A percentile compares a stretch with the other conserved stretches of the same genome.
Evolutionary conservation across 2,113 vertebrate species (phyloP).

Genomic region (Nestor notabilis): DNA sequence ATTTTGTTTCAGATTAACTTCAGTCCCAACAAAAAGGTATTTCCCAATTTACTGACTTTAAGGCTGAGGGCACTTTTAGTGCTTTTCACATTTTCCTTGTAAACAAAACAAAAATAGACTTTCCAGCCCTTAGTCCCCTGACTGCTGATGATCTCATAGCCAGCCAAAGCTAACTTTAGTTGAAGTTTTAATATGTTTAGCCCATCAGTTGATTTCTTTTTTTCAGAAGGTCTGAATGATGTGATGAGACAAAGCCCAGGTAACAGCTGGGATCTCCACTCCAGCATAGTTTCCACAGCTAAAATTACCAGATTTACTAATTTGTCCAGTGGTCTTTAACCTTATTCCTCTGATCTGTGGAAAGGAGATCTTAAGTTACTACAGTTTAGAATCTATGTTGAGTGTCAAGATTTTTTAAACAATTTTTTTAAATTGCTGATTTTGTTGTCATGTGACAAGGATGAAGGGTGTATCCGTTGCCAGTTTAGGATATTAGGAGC

Average conservation of each 20-base stretch:
- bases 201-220: not conserved
- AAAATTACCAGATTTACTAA: not conserved
- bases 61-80: not conserved
- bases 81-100: conserved; percentile 6
- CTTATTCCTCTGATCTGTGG: not conserved
- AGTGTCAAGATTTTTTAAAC: not conserved
- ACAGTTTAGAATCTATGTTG: not conserved
- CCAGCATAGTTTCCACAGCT: not conserved
- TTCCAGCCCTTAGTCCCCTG: not conserved
- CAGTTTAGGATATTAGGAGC: not conserved
- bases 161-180: not conserved
- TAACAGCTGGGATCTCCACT: not conserved
- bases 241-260: not conserved
- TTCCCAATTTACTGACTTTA: not conserved
- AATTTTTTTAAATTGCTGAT: not conserved
- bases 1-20: not conserved
- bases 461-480: not conserved
- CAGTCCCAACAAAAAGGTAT: not conserved
- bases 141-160: not conserved
- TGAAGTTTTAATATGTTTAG: not conserved
- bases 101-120: conserved; percentile 35
- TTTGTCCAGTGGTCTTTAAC: not conserved
- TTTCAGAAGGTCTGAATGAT: not conserved
- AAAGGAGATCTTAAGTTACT: not conserved
- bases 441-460: not conserved